Evolutionary conservation across 2,797 vertebrate genomes (phyloP), one percentile per base, ranked within the genome.

Genomic region (Lithobates sylvaticus): DNA sequence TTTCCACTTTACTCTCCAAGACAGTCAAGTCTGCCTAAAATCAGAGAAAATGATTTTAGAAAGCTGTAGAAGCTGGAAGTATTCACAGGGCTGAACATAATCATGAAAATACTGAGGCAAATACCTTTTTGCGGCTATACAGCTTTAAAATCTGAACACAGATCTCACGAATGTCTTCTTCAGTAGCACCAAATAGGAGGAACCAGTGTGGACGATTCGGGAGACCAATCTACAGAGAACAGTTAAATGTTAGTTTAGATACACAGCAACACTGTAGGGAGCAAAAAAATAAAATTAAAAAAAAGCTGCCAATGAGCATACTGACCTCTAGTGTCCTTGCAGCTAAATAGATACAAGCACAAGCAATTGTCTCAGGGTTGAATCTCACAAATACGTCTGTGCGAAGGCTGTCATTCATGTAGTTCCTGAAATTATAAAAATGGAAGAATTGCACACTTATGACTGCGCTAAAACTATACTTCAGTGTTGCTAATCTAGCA

Each of bases 1-100:
- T 97, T 58, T 99, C 98, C 76, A 99, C 96, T 89, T 97, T 97
- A 88, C 95, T 96, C 90, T 99, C 98, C 89, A 99, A 89, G 6
- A 92, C 84, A 27, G 92, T 89, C 69, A 95, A 73, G 18, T 95
- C 94, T 16, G 94, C 92, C 95, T 96, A 70, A 0, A 54, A 29
- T 12, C 1, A 65, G n/a, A 61, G 36, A 5, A 1, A 61, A 7
- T n/a, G 0, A 39, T 26, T 6, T 39, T 36, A 36, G 7, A 12
- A 50, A 10, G 29, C 18, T 8, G 26, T 5, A 39, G 15, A 61
- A 29, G 26, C 78, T 44, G 13, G 16, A 3, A 71, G 12, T 21
- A 29, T 10, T 5, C 6, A n/a, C 10, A 70, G 6, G 9, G 18
- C 4, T 5, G 3, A 54, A 18, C 50, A 54, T 18, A 54, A 21